Percentiles rank a stretch among this genome's conserved stretches.
These are phyloP conservation scores for Chaetura pelagica DNA, from an alignment of 2,113 vertebrate species.

Conservation along the genomic window DNA sequence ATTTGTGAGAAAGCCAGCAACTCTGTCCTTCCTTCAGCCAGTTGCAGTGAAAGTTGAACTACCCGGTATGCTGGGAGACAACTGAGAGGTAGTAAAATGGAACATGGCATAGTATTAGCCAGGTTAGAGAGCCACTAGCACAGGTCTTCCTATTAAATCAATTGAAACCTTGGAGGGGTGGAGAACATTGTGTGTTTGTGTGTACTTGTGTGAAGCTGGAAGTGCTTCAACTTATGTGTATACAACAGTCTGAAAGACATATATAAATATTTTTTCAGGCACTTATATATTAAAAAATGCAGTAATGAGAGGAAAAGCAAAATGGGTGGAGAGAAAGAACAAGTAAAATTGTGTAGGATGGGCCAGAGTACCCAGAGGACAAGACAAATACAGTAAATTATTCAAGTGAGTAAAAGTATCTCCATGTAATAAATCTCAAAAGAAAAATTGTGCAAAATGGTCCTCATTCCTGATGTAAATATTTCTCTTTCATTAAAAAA, in stretches of 20 bases:
- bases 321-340: background rate
- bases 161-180: background rate
- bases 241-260: background rate
- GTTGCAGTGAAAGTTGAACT: background rate
- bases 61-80: background rate
- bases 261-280: background rate
- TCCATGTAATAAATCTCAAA: background rate
- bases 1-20: background rate
- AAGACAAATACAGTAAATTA: background rate
- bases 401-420: background rate
- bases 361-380: background rate
- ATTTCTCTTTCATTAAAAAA: background rate
- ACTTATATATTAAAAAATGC: background rate
- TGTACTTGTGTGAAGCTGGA: background rate
- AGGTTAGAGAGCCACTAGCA: background rate
- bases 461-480: background rate
- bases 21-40: background rate
- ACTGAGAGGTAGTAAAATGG: background rate
- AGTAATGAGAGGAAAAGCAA: background rate
- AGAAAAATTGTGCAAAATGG: background rate
- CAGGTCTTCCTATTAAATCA: background rate
- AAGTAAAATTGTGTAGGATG: background rate
- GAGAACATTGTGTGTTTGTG: background rate
- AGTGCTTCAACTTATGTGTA: background rate
- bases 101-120: background rate